Conservation (phyloP, 2,797 vertebrate genomes). For the Sus cebifrons region DNA sequence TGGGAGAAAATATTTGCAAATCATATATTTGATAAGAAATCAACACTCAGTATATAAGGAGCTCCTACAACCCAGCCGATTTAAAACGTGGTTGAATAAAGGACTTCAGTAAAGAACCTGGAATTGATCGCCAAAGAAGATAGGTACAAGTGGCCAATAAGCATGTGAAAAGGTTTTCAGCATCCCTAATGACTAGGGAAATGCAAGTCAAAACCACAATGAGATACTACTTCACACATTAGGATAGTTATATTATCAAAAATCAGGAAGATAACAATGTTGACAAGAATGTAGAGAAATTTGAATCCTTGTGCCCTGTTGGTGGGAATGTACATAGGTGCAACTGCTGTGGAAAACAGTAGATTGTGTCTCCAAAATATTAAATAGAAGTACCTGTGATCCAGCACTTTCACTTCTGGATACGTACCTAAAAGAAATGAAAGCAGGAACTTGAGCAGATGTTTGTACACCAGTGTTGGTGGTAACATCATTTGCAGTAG, state of each 20-base stretch:
- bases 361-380: background rate
- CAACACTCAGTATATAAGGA: conserved; percentile 21
- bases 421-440: background rate
- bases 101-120: background rate
- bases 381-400: background rate
- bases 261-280: background rate
- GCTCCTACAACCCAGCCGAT: background rate
- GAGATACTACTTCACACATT: background rate
- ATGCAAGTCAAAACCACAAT: background rate
- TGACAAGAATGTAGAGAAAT: background rate
- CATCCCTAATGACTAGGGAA: background rate
- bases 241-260: background rate
- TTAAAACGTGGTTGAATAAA: conserved; percentile 1
- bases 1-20: conserved; percentile 41
- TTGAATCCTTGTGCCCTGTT: background rate
- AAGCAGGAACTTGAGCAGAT: background rate
- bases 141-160: background rate
- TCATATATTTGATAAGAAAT: background rate
- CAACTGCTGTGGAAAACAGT: background rate
- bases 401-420: conserved; percentile 28
- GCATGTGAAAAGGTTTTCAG: background rate
- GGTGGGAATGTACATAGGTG: background rate
- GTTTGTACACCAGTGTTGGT: background rate
- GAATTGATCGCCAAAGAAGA: background rate
- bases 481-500: background rate